phyloP scores from a whole-genome alignment of 2,888 invertebrate species.

The Folsomia candida region DNA sequence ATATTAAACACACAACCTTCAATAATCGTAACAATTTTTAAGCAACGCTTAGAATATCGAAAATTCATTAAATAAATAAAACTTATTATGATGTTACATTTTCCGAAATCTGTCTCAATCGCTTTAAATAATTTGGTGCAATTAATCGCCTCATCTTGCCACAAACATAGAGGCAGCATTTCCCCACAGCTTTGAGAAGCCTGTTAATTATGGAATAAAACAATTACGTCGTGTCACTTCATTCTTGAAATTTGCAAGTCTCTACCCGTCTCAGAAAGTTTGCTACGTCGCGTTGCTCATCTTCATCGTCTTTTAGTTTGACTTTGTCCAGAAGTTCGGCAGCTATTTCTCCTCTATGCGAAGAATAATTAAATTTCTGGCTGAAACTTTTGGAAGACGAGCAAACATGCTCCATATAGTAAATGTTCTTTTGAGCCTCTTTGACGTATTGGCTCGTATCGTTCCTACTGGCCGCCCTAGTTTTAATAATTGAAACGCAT shows the following conservation, averaged over 20 bases:
- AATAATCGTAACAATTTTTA: neutral
- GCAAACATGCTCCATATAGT: constrained; percentile 39
- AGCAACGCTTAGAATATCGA: too few relatives aligned
- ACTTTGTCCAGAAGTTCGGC: constrained; percentile 21
- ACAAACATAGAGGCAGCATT: constrained; percentile 69
- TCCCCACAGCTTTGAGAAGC: constrained; percentile 74
- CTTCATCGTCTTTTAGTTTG: constrained; percentile 26
- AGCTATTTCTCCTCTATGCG: constrained; percentile 23
- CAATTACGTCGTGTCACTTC: neutral
- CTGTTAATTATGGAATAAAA: constrained; percentile 55
- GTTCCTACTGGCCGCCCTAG: constrained; percentile 16
- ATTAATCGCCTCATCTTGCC: constrained; percentile 62
- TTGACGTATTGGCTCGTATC: constrained; percentile 2
- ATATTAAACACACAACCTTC: constrained; percentile 29
- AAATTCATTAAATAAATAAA: too few relatives aligned
- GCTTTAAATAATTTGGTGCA: constrained; percentile 73
- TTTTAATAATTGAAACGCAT: neutral
- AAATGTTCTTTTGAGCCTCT: constrained; percentile 33
- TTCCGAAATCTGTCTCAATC: constrained; percentile 76
- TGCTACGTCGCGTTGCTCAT: constrained; percentile 31
- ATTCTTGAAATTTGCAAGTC: neutral
- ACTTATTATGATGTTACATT: too few relatives aligned
- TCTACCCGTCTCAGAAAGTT: constrained; percentile 21
- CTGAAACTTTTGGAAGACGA: constrained; percentile 34
- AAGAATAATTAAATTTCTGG: constrained; percentile 35